phyloP scores from a whole-genome alignment of 2,797 vertebrate genomes.

The Mus minutoides region DNA sequence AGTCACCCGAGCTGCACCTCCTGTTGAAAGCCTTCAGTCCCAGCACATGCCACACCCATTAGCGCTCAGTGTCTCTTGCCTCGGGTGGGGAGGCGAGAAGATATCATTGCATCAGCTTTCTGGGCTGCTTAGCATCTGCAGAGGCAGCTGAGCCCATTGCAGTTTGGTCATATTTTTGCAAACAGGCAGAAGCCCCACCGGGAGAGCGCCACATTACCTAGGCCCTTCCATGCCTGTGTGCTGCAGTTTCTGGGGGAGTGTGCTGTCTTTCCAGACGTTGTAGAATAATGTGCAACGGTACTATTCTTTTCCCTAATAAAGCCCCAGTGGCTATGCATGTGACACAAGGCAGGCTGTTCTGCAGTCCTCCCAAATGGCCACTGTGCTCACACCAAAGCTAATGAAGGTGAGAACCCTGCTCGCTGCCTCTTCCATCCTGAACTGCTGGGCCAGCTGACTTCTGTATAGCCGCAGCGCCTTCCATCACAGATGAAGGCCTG shows the following conservation, averaged over 20 bases:
- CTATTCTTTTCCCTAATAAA: constrained; percentile 71
- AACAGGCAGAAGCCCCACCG: constrained; percentile 70
- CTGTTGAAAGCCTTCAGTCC: not conserved
- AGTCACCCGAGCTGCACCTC: not conserved
- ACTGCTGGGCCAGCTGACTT: not conserved
- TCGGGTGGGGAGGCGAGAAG: no score
- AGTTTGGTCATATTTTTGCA: constrained; percentile 79
- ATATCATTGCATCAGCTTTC: constrained; percentile 36
- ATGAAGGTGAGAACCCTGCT: not conserved
- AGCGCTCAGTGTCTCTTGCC: not conserved
- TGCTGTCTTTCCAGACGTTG: constrained; percentile 66
- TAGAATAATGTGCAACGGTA: constrained; percentile 71
- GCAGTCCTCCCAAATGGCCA: not conserved
- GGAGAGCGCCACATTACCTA: constrained; percentile 72
- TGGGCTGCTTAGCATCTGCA: constrained; percentile 31
- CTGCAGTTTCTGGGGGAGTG: constrained; percentile 71
- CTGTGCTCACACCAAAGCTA: not conserved
- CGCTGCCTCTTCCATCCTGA: not conserved
- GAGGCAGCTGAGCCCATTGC: constrained; percentile 64
- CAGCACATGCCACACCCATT: not conserved
- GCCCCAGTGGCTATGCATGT: constrained; percentile 70
- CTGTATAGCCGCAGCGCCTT: not conserved
- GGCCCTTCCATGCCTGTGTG: constrained; percentile 37
- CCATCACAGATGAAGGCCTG: not conserved
- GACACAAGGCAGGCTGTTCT: constrained; percentile 65